Evolutionary conservation across 2,888 invertebrate species (phyloP).

Genomic region (Fragum whitleyi): DNA sequence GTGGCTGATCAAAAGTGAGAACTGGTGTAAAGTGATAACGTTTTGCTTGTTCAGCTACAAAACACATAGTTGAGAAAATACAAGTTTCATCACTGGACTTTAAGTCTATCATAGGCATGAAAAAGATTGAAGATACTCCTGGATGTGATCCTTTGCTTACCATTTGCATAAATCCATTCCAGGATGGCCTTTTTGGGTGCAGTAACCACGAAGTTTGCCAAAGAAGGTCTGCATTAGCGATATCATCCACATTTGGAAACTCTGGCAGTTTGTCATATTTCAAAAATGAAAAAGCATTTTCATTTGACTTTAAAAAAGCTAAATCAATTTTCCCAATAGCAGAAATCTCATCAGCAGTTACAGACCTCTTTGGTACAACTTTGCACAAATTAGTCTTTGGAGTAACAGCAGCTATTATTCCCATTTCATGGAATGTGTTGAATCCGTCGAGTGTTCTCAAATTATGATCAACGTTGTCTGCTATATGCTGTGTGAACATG

Average conservation of each 20-base stretch:
- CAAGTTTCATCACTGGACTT: slow-evolving; percentile 55
- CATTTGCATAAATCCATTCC: slow-evolving; percentile 21
- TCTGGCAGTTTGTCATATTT: neutral
- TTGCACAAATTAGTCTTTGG: neutral
- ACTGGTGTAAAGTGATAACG: slow-evolving; percentile 43
- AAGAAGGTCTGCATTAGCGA: slow-evolving; percentile 35
- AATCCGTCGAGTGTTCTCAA: neutral
- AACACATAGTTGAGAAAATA: slow-evolving; percentile 49
- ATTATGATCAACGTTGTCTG: slow-evolving; percentile 16
- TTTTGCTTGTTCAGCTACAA: slow-evolving; percentile 33
- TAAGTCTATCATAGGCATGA: slow-evolving; percentile 64
- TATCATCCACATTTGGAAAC: neutral
- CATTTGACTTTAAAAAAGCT: neutral
- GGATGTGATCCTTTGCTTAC: slow-evolving; percentile 5
- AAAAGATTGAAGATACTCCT: slow-evolving; percentile 41
- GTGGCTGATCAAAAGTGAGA: slow-evolving; percentile 62
- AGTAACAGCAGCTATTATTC: neutral
- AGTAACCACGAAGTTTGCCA: slow-evolving; percentile 32
- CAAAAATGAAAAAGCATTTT: neutral
- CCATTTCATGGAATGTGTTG: slow-evolving; percentile 9
- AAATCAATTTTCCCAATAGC: neutral
- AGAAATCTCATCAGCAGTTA: neutral
- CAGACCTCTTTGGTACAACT: neutral
- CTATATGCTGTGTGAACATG: neutral
- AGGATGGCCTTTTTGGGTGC: slow-evolving; percentile 7